Evolutionary conservation across 2,113 vertebrate genomes (phyloP).

Genomic region (Megaleporinus macrocephalus): DNA sequence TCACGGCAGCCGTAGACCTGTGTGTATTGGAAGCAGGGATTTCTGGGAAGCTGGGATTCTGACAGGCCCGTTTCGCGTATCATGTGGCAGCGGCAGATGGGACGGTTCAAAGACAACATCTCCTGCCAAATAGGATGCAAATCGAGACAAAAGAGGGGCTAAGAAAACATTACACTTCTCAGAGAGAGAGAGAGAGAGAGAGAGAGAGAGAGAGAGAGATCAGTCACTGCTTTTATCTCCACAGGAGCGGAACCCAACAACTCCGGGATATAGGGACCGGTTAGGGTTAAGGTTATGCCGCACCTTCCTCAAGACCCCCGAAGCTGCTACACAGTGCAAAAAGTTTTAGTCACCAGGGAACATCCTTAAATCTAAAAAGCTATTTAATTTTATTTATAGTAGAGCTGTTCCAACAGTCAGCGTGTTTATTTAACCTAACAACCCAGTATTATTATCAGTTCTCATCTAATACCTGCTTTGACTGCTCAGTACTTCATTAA

Average conservation of each 20-base stretch:
- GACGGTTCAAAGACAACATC: slow-evolving; percentile 16
- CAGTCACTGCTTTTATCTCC: slow-evolving; percentile 8
- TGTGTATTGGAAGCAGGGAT: background rate
- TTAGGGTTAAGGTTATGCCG: no score
- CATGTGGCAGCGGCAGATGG: slow-evolving; percentile 44
- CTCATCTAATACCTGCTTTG: no score
- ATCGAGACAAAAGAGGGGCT: slow-evolving; percentile 32
- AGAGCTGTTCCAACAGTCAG: no score
- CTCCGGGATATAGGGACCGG: no score
- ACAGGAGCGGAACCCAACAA: background rate
- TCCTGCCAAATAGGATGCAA: slow-evolving; percentile 48
- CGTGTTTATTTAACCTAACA: no score
- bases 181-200: background rate
- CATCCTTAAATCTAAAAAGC: no score
- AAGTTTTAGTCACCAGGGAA: no score
- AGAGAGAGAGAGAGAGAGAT: background rate
- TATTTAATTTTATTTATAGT: no score
- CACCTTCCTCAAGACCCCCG: no score
- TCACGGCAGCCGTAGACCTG: background rate
- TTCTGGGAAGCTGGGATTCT: background rate
- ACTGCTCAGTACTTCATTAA: no score
- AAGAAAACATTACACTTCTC: slow-evolving; percentile 26
- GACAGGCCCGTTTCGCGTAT: slow-evolving; percentile 1
- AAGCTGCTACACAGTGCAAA: no score
- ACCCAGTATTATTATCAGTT: no score